Evolutionary conservation across 2,888 invertebrate species (phyloP).

Genomic region (Watsonalla cultraria): DNA sequence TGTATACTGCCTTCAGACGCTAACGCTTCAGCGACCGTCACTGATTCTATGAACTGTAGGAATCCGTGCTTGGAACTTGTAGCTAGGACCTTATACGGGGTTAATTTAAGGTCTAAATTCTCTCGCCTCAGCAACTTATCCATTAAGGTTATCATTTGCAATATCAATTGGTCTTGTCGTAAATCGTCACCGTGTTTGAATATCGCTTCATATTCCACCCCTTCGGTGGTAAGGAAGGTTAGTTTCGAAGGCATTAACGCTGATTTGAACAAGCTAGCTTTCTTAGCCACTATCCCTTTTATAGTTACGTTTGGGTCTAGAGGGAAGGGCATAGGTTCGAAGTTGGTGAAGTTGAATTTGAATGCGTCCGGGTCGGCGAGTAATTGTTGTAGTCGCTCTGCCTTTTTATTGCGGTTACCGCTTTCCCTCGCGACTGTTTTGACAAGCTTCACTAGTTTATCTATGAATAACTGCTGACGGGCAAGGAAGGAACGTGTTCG

Average conservation of each 20-base stretch:
- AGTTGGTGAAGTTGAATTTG: constrained; percentile 92
- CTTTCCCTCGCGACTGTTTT: constrained; percentile 93
- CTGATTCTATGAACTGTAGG: constrained; percentile 96
- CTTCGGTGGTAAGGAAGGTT: constrained; percentile 90
- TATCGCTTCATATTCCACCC: constrained; percentile 94
- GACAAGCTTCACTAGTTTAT: constrained; percentile 92
- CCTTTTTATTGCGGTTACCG: constrained; percentile 94
- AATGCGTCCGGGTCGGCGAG: constrained; percentile 88
- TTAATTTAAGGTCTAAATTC: constrained; percentile 96
- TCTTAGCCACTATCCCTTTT: constrained; percentile 91
- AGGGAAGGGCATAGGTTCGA: constrained; percentile 96
- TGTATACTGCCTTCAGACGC: constrained; percentile 93
- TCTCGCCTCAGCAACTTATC: constrained; percentile 95
- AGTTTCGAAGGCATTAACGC: constrained; percentile 96
- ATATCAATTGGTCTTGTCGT: constrained; percentile 96
- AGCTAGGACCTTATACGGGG: constrained; percentile 96
- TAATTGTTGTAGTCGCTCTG: constrained; percentile 90
- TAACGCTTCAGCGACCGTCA: constrained; percentile 94
- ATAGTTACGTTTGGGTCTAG: constrained; percentile 95
- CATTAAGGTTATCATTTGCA: constrained; percentile 99
- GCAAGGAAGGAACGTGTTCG: constrained; percentile 86
- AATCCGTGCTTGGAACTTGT: constrained; percentile 98
- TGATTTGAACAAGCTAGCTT: constrained; percentile 96
- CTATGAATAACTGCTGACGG: constrained; percentile 94
- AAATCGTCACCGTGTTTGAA: constrained; percentile 99